Evolutionary conservation across 2,888 invertebrate genomes (phyloP).

Genomic region (Calliopum simillimum): DNA sequence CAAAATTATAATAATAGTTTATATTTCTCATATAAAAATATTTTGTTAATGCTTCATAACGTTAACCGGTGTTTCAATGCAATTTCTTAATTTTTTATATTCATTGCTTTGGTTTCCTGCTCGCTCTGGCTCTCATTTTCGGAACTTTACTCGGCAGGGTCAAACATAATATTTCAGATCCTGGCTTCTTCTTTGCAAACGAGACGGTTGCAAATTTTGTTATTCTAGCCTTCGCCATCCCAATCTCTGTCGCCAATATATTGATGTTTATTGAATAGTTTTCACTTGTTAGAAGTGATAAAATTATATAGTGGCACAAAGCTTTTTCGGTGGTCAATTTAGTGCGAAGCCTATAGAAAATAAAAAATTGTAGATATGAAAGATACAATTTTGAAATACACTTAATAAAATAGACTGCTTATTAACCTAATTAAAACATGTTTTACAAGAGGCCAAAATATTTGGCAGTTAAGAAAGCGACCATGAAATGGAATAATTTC

Average conservation of each 20-base stretch:
- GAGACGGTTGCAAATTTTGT: conserved; percentile 57
- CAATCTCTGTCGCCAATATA: conserved; percentile 53
- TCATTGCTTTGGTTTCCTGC: conserved; percentile 24
- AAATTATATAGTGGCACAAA: conserved; percentile 60
- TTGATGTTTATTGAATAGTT: conserved; percentile 56
- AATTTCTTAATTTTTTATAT: neutral
- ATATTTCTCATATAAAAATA: no score
- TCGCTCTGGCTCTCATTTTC: neutral
- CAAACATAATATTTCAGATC: conserved; percentile 50
- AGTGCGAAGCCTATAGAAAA: conserved; percentile 52
- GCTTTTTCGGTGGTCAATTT: conserved; percentile 60
- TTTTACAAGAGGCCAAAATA: no score
- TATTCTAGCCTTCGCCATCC: conserved; percentile 55
- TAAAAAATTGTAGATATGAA: conserved; percentile 12
- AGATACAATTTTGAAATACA: no score
- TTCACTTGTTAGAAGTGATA: conserved; percentile 56
- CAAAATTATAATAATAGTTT: no score
- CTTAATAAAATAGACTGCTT: no score
- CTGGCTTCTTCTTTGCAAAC: conserved; percentile 50
- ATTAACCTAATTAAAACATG: no score
- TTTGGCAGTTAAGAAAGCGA: no score
- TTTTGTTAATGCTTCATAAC: no score
- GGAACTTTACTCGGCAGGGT: conserved; percentile 55
- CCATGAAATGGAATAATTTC: no score
- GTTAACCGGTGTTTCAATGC: no score